These are phyloP conservation scores for Sylvia atricapilla DNA, from an alignment of 2,113 vertebrate genomes.

Conservation along the genomic window DNA sequence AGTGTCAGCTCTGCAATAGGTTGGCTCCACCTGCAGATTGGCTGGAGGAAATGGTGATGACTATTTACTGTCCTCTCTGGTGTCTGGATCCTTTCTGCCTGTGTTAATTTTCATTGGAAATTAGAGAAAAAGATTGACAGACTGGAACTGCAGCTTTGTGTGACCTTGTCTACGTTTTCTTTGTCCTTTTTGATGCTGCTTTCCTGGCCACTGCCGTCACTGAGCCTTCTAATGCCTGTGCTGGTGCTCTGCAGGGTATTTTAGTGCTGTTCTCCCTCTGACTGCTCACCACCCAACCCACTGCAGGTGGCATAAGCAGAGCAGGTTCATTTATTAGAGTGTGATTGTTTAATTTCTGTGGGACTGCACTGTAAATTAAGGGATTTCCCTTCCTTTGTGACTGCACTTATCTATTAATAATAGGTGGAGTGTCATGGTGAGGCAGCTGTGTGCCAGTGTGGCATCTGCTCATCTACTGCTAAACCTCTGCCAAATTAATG, in stretches of 20 bases:
- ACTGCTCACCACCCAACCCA: not conserved
- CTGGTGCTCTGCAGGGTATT: not conserved
- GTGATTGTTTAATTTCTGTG: not conserved
- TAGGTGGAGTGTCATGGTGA: not conserved
- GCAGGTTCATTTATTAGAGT: not conserved
- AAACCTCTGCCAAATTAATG: not conserved
- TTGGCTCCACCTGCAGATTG: not conserved
- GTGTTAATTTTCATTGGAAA: not conserved
- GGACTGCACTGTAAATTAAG: not conserved
- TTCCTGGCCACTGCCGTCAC: not conserved
- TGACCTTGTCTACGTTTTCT: not conserved
- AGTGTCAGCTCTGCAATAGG: not conserved
- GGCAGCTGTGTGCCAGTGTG: not conserved
- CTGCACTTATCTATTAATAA: not conserved
- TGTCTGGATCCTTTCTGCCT: not conserved
- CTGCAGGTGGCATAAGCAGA: not conserved
- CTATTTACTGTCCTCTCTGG: not conserved
- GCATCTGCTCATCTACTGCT: not conserved
- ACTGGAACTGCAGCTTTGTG: not conserved
- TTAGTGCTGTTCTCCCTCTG: not conserved
- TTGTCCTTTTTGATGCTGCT: not conserved
- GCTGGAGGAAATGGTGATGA: not conserved
- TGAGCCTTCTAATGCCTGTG: not conserved
- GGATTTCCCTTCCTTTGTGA: not conserved
- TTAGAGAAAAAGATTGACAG: not conserved